These are phyloP conservation scores for Drosophila varians DNA, from an alignment of 1,140 invertebrate species.

Conservation along the genomic window DNA sequence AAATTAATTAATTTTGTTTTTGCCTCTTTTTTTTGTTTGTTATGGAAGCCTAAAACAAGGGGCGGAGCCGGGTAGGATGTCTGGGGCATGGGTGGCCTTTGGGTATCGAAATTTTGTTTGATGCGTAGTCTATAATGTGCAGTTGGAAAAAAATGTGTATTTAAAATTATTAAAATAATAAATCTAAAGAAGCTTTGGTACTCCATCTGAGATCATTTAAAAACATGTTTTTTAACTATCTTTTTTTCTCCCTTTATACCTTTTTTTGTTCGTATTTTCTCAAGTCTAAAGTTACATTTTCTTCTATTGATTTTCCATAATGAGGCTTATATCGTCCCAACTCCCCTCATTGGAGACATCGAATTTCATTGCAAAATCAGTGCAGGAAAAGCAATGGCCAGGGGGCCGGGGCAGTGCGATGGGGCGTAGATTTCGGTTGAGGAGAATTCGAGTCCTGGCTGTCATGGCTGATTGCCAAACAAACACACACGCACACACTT, in stretches of 20 bases:
- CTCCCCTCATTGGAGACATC: slow-evolving; percentile 21
- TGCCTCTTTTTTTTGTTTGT: slow-evolving; percentile 44
- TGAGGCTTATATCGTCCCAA: slow-evolving; percentile 40
- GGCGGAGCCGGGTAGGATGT: background rate
- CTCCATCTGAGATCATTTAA: too few species aligned
- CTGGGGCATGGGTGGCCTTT: background rate
- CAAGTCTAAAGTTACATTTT: slow-evolving; percentile 56
- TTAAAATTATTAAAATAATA: background rate
- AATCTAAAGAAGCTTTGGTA: too few species aligned
- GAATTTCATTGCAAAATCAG: slow-evolving; percentile 44
- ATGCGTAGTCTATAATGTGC: slow-evolving; percentile 34
- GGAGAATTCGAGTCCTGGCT: slow-evolving; percentile 29
- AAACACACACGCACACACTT: slow-evolving; percentile 24
- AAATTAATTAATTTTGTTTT: slow-evolving; percentile 81
- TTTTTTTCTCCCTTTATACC: background rate
- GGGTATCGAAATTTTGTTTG: slow-evolving; percentile 46
- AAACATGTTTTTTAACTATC: background rate
- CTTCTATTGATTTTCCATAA: slow-evolving; percentile 68
- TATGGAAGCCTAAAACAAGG: slow-evolving; percentile 1
- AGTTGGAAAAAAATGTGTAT: background rate
- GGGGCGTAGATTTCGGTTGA: slow-evolving; percentile 9
- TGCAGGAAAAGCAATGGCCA: slow-evolving; percentile 31
- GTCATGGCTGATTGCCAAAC: slow-evolving; percentile 44
- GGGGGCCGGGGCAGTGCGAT: background rate
- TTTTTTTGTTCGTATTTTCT: slow-evolving; percentile 21